Evolutionary conservation across 2,888 invertebrate genomes (phyloP).

Genomic region (Parnassius glacialis): DNA sequence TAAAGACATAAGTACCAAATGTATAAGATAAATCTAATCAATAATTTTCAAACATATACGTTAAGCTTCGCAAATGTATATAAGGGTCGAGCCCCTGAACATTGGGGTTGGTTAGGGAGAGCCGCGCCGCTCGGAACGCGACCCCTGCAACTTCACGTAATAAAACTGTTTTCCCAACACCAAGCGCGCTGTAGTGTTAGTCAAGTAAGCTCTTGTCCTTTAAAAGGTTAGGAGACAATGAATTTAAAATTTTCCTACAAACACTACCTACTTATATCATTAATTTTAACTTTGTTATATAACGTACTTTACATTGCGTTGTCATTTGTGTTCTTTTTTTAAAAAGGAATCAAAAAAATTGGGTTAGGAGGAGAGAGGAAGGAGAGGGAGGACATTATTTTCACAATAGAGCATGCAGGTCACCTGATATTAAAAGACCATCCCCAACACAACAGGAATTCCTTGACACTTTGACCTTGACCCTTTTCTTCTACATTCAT

Average conservation of each 20-base stretch:
- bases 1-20: too few species aligned
- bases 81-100: constrained; percentile 42
- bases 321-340: too few species aligned
- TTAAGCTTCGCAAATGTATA: constrained; percentile 7
- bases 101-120: constrained; percentile 54
- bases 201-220: constrained; percentile 12
- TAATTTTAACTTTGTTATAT: not conserved
- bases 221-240: constrained; percentile 8
- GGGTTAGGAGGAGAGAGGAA: too few species aligned
- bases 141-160: constrained; percentile 15
- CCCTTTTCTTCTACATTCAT: too few species aligned
- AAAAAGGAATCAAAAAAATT: too few species aligned
- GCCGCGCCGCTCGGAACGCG: constrained; percentile 11
- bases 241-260: not conserved
- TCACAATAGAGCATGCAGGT: too few species aligned
- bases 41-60: too few species aligned
- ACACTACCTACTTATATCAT: constrained; percentile 5
- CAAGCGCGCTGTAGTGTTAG: constrained; percentile 4
- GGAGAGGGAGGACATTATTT: too few species aligned
- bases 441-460: too few species aligned
- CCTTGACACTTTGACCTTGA: too few species aligned
- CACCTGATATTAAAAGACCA: too few species aligned
- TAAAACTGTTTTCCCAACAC: constrained; percentile 19
- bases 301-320: not conserved
- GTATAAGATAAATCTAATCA: too few species aligned